phyloP scores from a whole-genome alignment of 2,113 vertebrate species.

The Ceuthmochares aereus region DNA sequence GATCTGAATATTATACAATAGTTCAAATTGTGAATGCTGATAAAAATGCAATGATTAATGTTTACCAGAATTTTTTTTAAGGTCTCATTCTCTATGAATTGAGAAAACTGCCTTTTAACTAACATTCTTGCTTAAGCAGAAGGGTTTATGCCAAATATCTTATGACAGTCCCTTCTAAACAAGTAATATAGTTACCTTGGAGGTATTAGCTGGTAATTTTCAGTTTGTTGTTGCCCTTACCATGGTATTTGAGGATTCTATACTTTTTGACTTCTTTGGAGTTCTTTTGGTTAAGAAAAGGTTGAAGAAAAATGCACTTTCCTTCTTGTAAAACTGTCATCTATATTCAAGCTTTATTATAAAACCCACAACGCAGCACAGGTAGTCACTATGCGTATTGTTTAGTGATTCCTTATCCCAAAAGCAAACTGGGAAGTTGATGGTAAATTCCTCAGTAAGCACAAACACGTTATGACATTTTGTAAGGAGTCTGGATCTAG shows the following conservation, averaged over 20 bases:
- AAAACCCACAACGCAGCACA: not conserved
- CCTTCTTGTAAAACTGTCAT: not conserved
- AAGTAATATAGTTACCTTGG: not conserved
- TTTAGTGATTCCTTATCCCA: not conserved
- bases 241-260: not conserved
- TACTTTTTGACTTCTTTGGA: not conserved
- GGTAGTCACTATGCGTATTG: not conserved
- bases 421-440: not conserved
- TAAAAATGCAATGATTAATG: not conserved
- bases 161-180: not conserved
- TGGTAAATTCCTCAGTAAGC: not conserved
- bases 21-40: not conserved
- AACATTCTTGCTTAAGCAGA: not conserved
- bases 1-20: not conserved
- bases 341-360: not conserved
- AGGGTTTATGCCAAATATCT: not conserved
- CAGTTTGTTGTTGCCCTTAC: not conserved
- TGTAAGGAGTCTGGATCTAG: not conserved
- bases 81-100: not conserved
- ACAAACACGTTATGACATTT: not conserved
- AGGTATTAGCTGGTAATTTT: not conserved
- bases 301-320: not conserved
- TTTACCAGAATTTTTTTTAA: not conserved
- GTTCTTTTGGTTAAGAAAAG: not conserved
- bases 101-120: not conserved